Evolutionary conservation across 2,888 invertebrate genomes (phyloP).

Genomic region (Furcula furcula): DNA sequence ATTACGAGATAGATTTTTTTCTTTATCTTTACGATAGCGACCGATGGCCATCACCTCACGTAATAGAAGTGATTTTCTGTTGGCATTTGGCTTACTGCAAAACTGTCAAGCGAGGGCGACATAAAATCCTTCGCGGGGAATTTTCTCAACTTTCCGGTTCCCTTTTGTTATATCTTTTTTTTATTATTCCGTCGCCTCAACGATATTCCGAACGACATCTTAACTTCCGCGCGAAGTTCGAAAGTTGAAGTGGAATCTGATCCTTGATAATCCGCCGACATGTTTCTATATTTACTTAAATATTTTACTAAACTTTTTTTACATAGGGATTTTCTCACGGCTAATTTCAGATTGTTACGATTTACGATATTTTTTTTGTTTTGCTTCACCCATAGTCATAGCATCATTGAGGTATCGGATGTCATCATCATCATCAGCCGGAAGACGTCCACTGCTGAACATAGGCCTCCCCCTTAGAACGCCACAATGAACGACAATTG

Average conservation of each 20-base stretch:
- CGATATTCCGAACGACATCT: conserved; percentile 20
- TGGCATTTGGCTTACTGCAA: conserved; percentile 45
- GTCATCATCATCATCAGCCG: too few species aligned
- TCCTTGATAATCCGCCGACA: conserved; percentile 16
- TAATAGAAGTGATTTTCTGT: conserved; percentile 31
- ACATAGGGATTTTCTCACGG: too few species aligned
- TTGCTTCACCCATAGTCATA: too few species aligned
- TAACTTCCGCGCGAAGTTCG: conserved; percentile 19
- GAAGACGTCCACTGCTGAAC: too few species aligned
- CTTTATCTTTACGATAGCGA: neutral
- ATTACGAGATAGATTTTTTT: too few species aligned
- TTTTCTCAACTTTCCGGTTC: conserved; percentile 40
- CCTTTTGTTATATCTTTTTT: conserved; percentile 29
- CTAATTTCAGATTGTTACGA: too few species aligned
- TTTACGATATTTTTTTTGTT: too few species aligned
- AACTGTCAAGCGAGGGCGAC: conserved; percentile 45
- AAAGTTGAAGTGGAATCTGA: conserved; percentile 15
- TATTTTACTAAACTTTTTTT: too few species aligned
- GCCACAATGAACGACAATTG: too few species aligned
- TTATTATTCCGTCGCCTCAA: conserved; percentile 15
- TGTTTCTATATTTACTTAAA: too few species aligned
- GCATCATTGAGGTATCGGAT: too few species aligned
- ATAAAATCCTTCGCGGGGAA: conserved; percentile 39
- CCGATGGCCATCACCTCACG: conserved; percentile 22
- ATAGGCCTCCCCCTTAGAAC: too few species aligned